Evolutionary conservation across 2,888 invertebrate species (phyloP).

Genomic region (Trichopria drosophilae): DNA sequence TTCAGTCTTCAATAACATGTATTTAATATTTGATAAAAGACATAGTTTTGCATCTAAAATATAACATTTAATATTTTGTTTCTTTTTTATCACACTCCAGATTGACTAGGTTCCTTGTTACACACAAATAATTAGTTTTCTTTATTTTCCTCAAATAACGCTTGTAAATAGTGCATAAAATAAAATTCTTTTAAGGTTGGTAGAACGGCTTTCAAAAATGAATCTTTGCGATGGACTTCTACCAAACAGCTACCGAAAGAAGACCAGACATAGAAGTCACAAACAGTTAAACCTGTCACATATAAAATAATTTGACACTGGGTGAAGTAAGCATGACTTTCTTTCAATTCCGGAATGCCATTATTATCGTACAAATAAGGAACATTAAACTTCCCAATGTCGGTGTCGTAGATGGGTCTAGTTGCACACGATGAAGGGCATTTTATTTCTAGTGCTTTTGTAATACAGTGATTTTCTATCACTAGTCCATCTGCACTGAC

Average conservation of each 20-base stretch:
- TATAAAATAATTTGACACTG: conserved; percentile 17
- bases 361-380: conserved; percentile 11
- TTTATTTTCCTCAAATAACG: conserved; percentile 6
- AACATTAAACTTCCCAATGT: conserved; percentile 13
- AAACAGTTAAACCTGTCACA: conserved; percentile 8
- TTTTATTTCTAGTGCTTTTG: conserved; percentile 34
- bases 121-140: too few relatives aligned
- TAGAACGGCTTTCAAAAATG: conserved; percentile 3
- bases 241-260: conserved; percentile 2
- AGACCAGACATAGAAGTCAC: conserved; percentile 15
- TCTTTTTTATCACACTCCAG: too few relatives aligned
- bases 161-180: conserved; percentile 9
- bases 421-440: conserved; percentile 26
- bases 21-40: too few relatives aligned
- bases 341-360: background rate
- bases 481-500: conserved; percentile 31
- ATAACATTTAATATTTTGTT: too few relatives aligned
- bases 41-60: too few relatives aligned
- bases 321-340: conserved; percentile 7
- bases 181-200: conserved; percentile 13
- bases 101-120: too few relatives aligned
- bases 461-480: conserved; percentile 21
- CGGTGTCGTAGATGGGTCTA: conserved; percentile 19
- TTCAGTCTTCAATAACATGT: too few relatives aligned
- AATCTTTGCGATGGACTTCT: conserved; percentile 3